Percentiles rank a stretch among this genome's conserved stretches.
phyloP scores from a whole-genome alignment of 2,113 vertebrate genomes.

The Gopherus evgoodei region DNA sequence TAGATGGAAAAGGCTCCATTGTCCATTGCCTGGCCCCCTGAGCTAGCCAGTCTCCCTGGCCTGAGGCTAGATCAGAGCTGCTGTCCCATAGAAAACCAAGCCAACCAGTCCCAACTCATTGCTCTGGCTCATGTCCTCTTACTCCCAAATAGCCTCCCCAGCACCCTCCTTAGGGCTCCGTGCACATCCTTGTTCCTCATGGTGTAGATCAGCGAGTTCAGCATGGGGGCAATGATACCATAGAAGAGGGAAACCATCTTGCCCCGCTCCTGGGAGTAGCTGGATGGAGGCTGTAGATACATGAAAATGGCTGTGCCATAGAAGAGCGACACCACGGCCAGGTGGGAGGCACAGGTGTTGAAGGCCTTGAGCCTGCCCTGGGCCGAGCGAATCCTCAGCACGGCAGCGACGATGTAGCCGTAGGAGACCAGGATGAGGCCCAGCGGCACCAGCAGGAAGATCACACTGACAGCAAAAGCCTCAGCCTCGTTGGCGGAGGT shows the following conservation, averaged over 20 bases:
- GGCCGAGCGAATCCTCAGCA: neutral
- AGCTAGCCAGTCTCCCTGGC: neutral
- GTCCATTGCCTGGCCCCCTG: neutral
- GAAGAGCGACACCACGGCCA: neutral
- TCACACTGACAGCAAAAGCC: neutral
- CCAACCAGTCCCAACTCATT: neutral
- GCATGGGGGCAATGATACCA: neutral
- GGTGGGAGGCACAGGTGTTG: conserved; percentile 22
- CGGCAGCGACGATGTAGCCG: neutral
- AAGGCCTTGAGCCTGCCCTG: neutral
- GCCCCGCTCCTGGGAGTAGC: neutral
- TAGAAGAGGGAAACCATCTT: conserved; percentile 42
- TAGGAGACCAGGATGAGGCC: conserved; percentile 15
- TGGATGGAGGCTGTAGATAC: conserved; percentile 13
- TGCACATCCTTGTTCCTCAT: conserved; percentile 53
- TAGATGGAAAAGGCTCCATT: neutral
- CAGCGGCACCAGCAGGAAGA: neutral
- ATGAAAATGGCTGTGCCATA: conserved; percentile 17
- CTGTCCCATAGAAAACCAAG: neutral
- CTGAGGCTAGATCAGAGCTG: too few relatives aligned
- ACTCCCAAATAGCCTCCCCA: neutral
- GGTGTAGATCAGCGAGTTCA: conserved; percentile 44
- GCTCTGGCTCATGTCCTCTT: neutral
- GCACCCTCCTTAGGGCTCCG: neutral
- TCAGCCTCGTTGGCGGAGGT: conserved; percentile 3